These are phyloP conservation scores for Schizaphis graminum DNA, from an alignment of 2,888 invertebrate genomes.

Conservation along the genomic window DNA sequence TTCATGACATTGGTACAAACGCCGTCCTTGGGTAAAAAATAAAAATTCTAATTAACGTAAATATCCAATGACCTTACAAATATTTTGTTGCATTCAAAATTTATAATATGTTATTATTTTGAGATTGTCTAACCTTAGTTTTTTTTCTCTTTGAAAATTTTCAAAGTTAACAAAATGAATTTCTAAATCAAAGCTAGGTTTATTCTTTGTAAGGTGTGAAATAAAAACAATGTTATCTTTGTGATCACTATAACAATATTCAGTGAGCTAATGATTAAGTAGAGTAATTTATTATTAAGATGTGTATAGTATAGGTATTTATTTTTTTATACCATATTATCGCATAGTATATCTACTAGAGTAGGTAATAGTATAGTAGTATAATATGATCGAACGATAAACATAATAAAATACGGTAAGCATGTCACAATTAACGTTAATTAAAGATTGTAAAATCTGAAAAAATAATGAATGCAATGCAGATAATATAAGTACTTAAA, in stretches of 20 bases:
- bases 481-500: not conserved
- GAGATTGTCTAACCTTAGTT: not conserved
- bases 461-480: not conserved
- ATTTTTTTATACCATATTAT: not conserved
- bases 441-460: too few species aligned
- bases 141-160: not conserved
- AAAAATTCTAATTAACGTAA: not conserved
- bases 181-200: not conserved
- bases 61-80: slow-evolving; percentile 3
- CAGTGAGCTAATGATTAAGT: not conserved
- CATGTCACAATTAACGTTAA: not conserved
- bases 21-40: not conserved
- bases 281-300: not conserved
- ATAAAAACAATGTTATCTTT: not conserved
- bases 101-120: not conserved
- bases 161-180: not conserved
- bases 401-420: not conserved
- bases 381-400: not conserved
- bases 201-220: not conserved
- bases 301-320: not conserved
- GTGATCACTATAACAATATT: not conserved
- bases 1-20: not conserved
- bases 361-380: not conserved
- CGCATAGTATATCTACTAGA: not conserved
- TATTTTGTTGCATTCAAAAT: not conserved